Base-by-base conservation (phyloP, 2,113 vertebrate genomes). In the Misgurnus mizolepis region DNA sequence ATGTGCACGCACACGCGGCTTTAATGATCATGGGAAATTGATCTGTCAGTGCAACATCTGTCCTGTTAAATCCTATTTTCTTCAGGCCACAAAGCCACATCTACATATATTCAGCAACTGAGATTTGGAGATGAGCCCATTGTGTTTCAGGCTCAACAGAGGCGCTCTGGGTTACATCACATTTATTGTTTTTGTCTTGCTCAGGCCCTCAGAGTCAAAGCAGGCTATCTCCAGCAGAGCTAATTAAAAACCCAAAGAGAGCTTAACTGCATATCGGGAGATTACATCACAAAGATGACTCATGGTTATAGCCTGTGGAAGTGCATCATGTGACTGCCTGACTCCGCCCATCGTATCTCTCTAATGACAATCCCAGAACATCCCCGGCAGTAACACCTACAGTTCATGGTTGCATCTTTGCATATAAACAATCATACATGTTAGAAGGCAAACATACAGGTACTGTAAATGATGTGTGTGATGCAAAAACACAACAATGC, bases 261-360 rank as follows among this genome's bases (percentile, higher is more conserved):
- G 83, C 86, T 87, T 84, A 87, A 89, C 82, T 62, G 88, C 81
- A 86, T 86, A 89, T 87, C 84, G 61, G 76, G 0, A 47, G 89
- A 90, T 89, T 85, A 90, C 91, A 89, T 90, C 92, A 90, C 53
- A 82, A 73, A 49, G 88, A 90, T 82, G 87, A 94, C 87, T 90
- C 91, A 84, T 77, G 83, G 77, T 74, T 70, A 78, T 64, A 49
- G 45, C 75, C 75, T 79, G 87, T 85, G 87, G 87, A 88, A 89
- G 84, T 87, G 86, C 41, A 50, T 15, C 89, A 87, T 83, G 87
- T 70, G 65, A 82, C 18, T 39, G 15, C 47, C 47, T 39, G 45
- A 53, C 83, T 71, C 87, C 81, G 74, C 80, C 87, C 80, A 87
- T 76, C 14, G 55, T 64, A 76, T 78, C 47, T 84, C 47, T 69